Base-by-base conservation (phyloP, 2,797 vertebrate genomes). In the Darevskia nairensis region DNA sequence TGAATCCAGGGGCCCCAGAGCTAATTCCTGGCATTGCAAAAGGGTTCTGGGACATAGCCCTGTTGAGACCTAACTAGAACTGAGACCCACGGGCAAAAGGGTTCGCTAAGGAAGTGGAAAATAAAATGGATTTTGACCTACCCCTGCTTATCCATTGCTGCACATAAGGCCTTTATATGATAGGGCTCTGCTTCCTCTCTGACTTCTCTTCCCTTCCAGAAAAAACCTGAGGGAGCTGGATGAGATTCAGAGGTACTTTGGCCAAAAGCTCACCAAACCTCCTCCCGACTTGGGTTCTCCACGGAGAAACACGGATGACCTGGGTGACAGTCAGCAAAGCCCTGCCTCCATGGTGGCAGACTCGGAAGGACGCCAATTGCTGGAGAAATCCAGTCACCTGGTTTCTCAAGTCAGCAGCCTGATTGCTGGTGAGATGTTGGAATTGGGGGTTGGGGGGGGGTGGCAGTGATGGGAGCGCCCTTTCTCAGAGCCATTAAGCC, bases 231-330 rank as follows among this genome's bases (percentile, higher is more conserved):
- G 94, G 3, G 98, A 99, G 89, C 97, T 99, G 17, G 99, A 99
- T 95, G 98, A 99, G 91, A 98, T 99, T 90, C 98, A 98, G 91
- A 97, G 92, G 69, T 99, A 99, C 95, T 99, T 99, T 95, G 98
- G 92, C 80, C 95, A 94, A 91, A 99, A 99, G 95, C 96, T 99
- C 91, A 96, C 95, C 86, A 96, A 97, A 19, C 92, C 96, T 5
- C 96, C 98, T 81, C 96, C 97, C 0, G 88, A 95, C 83, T 35
- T 90, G 69, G 87, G 88, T 35, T 35, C 46, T 9, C 76, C 80
- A 15, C 55, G 69, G 64, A 87, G 91, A 78, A 83, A 44, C 7
- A 88, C 74, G 3, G 95, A 94, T 3, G 93, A 91, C 59, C 74
- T 19, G 46, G 64, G 86, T 15, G 71, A 92, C 68, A 69, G 86